Conservation (phyloP, 2,113 vertebrate species). For the Corythornis cristatus region DNA sequence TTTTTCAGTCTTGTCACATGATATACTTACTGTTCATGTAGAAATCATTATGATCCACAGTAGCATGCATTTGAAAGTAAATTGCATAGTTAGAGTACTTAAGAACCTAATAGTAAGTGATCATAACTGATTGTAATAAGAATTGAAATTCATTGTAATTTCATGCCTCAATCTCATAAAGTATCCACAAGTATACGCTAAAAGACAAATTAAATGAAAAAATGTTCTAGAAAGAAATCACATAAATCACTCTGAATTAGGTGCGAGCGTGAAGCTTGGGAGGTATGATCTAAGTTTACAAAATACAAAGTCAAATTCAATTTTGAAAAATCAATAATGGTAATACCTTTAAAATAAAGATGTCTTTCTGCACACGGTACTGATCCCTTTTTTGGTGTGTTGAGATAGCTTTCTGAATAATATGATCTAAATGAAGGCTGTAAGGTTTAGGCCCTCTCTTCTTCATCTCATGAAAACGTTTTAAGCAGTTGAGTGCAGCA, state of each 20-base stretch:
- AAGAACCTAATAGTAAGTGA: background rate
- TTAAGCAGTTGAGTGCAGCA: slow-evolving; percentile 93
- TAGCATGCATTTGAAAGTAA: background rate
- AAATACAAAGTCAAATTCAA: background rate
- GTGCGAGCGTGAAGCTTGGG: background rate
- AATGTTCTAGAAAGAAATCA: background rate
- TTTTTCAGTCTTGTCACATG: background rate
- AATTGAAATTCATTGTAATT: background rate
- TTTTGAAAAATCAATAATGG: background rate
- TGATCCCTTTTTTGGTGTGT: slow-evolving; percentile 89
- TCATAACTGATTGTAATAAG: fast-evolving
- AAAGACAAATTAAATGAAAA: background rate
- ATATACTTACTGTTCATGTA: background rate
- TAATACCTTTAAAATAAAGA: slow-evolving; percentile 93
- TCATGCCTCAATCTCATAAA: background rate
- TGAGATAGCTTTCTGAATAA: slow-evolving; percentile 91
- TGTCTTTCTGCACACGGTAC: slow-evolving; percentile 90
- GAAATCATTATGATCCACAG: background rate
- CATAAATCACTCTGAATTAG: background rate
- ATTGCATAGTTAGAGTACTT: background rate
- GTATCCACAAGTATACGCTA: background rate
- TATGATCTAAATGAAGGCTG: slow-evolving; percentile 96
- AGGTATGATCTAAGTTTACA: background rate
- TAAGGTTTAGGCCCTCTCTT: slow-evolving; percentile 92
- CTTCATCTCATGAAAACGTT: slow-evolving; percentile 97